Conservation (phyloP, 1,140 invertebrate genomes). For the Trachymyrmex septentrionalis region DNA sequence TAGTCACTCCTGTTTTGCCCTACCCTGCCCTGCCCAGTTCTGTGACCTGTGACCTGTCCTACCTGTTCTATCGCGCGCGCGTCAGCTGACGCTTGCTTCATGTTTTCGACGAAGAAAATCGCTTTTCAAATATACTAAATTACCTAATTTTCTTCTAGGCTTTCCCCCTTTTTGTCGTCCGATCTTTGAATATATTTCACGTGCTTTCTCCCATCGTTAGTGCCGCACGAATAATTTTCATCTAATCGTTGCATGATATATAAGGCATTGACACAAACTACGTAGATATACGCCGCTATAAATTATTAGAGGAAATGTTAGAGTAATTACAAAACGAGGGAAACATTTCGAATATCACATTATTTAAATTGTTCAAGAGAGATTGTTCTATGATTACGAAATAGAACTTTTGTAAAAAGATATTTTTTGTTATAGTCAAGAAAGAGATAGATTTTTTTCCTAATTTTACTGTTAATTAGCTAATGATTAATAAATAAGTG, state of each 20-base stretch:
- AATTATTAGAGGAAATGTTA: slow-evolving; percentile 8
- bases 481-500: background rate
- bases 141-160: slow-evolving; percentile 33
- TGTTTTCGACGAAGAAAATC: slow-evolving; percentile 68
- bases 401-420: background rate
- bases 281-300: background rate
- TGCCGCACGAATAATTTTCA: slow-evolving; percentile 27
- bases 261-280: background rate
- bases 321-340: background rate
- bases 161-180: slow-evolving; percentile 17
- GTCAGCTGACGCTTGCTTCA: slow-evolving; percentile 72
- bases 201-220: slow-evolving; percentile 5
- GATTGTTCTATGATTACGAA: background rate
- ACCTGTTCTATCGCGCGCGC: background rate
- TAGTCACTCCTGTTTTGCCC: slow-evolving; percentile 43
- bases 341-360: background rate
- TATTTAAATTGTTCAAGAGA: background rate
- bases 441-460: background rate
- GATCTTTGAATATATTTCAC: slow-evolving; percentile 6
- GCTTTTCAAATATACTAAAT: slow-evolving; percentile 55
- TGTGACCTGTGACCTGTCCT: background rate
- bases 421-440: background rate
- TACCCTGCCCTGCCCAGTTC: background rate
- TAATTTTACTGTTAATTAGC: background rate
- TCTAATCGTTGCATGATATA: background rate